Conservation (phyloP, 2,888 invertebrate genomes). For the Diarsia rubi region DNA sequence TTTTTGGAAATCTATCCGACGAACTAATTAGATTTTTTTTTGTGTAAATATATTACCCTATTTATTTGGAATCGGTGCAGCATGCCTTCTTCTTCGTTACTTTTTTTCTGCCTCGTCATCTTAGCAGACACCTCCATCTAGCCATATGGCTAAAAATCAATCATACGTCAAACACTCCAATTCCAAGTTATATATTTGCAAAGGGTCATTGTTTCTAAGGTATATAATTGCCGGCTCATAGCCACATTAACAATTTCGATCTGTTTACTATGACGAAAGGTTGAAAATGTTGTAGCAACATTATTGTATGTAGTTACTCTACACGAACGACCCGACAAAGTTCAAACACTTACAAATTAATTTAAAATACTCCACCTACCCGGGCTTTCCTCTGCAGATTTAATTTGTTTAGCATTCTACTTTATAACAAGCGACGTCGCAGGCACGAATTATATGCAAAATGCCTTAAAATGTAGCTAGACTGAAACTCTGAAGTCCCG, state of each 20-base stretch:
- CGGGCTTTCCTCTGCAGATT: conserved; percentile 30
- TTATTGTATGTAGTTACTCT: no score
- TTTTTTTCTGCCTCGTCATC: no score
- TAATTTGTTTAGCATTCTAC: conserved; percentile 56
- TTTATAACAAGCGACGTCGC: conserved; percentile 47
- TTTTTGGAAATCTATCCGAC: no score
- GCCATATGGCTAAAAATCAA: no score
- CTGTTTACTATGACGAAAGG: background rate
- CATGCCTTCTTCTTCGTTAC: no score
- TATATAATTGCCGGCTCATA: background rate
- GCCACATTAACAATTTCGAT: background rate
- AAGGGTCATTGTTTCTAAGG: background rate
- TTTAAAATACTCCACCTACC: conserved; percentile 41
- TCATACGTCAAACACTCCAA: no score
- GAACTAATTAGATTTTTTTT: no score
- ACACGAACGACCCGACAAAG: conserved; percentile 23
- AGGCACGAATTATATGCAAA: conserved; percentile 49
- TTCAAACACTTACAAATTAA: conserved; percentile 56
- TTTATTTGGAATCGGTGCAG: no score
- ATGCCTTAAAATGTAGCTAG: conserved; percentile 48
- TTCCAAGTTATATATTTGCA: no score
- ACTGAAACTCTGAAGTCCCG: conserved; percentile 9
- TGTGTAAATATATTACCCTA: no score
- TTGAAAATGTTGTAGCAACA: conserved; percentile 23
- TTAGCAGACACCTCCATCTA: no score